Base-by-base conservation (phyloP, 2,113 vertebrate species). In the Colaptes auratus region DNA sequence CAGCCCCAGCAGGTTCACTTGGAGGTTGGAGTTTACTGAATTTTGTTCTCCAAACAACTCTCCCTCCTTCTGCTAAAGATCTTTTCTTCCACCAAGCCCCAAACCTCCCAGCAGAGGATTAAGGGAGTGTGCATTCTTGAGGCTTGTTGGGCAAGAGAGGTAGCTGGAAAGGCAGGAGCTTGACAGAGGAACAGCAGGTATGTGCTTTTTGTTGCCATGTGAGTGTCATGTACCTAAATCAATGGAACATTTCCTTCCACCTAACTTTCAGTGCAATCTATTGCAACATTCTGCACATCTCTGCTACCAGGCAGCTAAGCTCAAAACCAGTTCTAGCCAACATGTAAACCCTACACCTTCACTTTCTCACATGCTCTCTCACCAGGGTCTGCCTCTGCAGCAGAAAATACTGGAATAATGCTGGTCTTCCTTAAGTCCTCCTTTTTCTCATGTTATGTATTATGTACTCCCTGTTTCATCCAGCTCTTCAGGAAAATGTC, bases 21-120 rank as follows among this genome's bases (percentile, higher is more conserved):
- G 53, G 70, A 96, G 95, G 96, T 92, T 91, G 91, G 66, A 94
- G 95, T 96, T 96, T 93, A 91, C 84, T 70, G 66, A 94, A 90
- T 93, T 95, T 72, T 48, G 25, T 89, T 93, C 88, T 89, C 63
- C 82, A 95, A 95, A 94, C 64, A 93, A 91, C n/a, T 78, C 59
- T 93, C 78, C 86, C 64, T 88, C 60, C 53, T 63, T 58, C 76
- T 75, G 81, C 63, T 75, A 63, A 87, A 83, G 90, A 67, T 90
- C 89, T 59, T 86, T 94, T 93, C 87, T 88, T 88, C 75, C 78
- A 86, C 74, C 50, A 60, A 86, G 79, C 64, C 65, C 63, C 73
- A 78, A 84, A 76, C 4, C 61, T 91, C 82, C 66, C 67, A 66
- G 52, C 33, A 77, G 71, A 89, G 75, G 86, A 91, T 92, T 89